Base-by-base conservation (phyloP, 2,888 invertebrate species). In the Fissipunctia ypsillon region DNA sequence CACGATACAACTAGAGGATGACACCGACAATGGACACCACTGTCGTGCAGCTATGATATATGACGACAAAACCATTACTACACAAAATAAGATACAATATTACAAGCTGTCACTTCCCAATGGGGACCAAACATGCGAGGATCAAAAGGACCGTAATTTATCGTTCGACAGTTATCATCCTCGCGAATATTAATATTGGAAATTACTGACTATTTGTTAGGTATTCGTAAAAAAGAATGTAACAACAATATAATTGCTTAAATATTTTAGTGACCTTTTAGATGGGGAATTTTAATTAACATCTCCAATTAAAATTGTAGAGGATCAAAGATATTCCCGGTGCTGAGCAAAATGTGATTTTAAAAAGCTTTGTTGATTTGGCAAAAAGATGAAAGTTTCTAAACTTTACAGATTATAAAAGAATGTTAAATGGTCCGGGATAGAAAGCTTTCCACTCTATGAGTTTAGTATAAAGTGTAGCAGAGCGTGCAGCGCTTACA, bases 191-290 rank as follows among this genome's bases (percentile, higher is more conserved):
- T 71, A 75, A 65, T 71, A 76, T 66, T 57, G 57, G 38, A 77
- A 81, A 81, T 81, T 59, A 64, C 60, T 60, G 56, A 73, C 63
- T 76, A 69, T 81, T 79, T 78, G 73, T 73, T 66, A n/a, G n/a
- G n/a, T n/a, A 81, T 71, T 70, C 54, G 52, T 76, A 64, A 56
- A 75, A 81, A 75, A 66, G 38, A 76, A 68, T 48, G 69, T 31
- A 80, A 66, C 69, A 63, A 76, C 77, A 74, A 81, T 84, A 76
- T 79, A 74, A 81, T 84, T 79, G 64, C 77, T 71, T 35, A 69
- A 81, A 71, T 78, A 67, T 77, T 79, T 76, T 25, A 60, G 70
- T 84, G 69, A 76, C 74, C 69, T 76, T 79, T 81, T 78, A 63
- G 14, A 57, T 54, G 35, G 50, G 54, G 77, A 76, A 79, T 80